A percentile compares a stretch with the other conserved stretches of the same genome.
phyloP scores from a whole-genome alignment of 2,113 vertebrate genomes.

The Antechinus stuartii region DNA sequence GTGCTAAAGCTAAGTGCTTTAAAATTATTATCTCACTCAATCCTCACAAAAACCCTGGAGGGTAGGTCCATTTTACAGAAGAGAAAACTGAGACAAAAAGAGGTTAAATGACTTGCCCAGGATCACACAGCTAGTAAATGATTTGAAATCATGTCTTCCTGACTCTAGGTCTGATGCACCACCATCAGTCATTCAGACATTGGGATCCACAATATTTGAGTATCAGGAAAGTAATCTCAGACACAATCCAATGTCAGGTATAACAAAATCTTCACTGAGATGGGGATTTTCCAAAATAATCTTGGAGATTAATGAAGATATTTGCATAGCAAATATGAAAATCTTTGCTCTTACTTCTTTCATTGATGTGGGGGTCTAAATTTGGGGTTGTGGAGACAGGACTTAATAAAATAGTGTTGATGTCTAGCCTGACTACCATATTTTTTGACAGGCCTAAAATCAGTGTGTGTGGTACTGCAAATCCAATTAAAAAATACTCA shows the following conservation, averaged over 20 bases:
- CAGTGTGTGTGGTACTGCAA: neutral
- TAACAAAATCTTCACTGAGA: neutral
- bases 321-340: neutral
- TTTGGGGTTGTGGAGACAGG: neutral
- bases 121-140: neutral
- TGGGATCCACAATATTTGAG: neutral
- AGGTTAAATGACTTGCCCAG: neutral
- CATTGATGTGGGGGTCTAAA: neutral
- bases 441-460: neutral
- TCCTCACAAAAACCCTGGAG: neutral
- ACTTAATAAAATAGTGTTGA: neutral
- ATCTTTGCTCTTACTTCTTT: neutral
- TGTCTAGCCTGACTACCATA: neutral
- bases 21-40: neutral
- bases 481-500: too few relatives aligned
- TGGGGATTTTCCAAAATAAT: neutral
- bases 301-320: neutral
- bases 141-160: neutral
- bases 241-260: neutral
- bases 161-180: neutral
- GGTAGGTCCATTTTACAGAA: neutral
- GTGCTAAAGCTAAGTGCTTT: neutral
- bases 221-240: neutral
- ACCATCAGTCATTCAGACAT: neutral
- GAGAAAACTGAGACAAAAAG: neutral